These are phyloP conservation scores for Morus bassanus DNA, from an alignment of 2,797 vertebrate species.

Conservation along the genomic window DNA sequence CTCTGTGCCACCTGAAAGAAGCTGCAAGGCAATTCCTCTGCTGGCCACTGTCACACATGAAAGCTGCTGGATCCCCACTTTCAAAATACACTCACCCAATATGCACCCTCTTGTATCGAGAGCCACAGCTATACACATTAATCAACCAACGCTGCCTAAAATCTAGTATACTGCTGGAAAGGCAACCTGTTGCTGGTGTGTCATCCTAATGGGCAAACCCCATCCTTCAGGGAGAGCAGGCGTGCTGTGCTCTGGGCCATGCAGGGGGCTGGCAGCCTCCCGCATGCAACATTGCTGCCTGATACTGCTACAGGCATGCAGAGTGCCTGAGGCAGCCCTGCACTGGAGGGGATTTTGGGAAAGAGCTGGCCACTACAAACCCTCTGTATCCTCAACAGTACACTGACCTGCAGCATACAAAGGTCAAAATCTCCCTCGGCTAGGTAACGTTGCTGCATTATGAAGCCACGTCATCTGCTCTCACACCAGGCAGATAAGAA, in stretches of 20 bases:
- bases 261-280: not conserved
- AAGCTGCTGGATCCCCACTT: not conserved
- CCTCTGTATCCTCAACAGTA: not conserved
- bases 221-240: not conserved
- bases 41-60: not conserved
- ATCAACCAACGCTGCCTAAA: not conserved
- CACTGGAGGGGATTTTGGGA: not conserved
- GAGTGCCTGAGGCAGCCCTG: not conserved
- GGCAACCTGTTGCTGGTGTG: not conserved
- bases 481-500: not conserved
- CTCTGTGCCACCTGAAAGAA: not conserved
- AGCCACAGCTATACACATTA: not conserved
- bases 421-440: not conserved
- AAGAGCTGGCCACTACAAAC: not conserved
- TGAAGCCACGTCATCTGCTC: not conserved
- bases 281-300: fast-evolving
- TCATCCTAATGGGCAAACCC: not conserved
- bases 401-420: not conserved
- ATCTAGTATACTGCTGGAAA: not conserved
- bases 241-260: fast-evolving
- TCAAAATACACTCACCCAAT: fast-evolving
- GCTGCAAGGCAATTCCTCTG: not conserved
- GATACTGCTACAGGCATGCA: fast-evolving
- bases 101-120: fast-evolving
- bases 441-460: fast-evolving